phyloP scores from a whole-genome alignment of 2,888 invertebrate genomes.

The Eupithecia subfuscata region DNA sequence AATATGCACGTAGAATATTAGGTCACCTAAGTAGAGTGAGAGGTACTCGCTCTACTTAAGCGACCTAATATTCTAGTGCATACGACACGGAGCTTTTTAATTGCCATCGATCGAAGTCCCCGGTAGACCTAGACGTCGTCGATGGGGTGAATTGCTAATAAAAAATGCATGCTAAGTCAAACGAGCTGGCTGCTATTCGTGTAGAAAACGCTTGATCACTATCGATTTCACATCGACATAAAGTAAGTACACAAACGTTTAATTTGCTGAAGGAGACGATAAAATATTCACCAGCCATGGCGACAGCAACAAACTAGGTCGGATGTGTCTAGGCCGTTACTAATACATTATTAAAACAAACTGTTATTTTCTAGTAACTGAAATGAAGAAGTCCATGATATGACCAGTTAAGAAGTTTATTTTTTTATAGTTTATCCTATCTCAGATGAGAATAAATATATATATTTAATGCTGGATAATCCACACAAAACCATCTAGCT shows the following conservation, averaged over 20 bases:
- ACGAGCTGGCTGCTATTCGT: not conserved
- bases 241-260: not conserved
- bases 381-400: not conserved
- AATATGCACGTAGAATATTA: too few relatives aligned
- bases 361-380: not conserved
- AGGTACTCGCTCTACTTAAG: not conserved
- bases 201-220: not conserved
- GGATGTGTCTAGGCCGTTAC: not conserved
- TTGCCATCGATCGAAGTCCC: not conserved
- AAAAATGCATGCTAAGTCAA: not conserved
- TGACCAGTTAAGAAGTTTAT: not conserved
- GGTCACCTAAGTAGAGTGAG: too few relatives aligned
- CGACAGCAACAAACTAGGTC: not conserved
- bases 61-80: not conserved
- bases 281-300: not conserved
- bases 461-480: too few relatives aligned
- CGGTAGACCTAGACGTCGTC: not conserved
- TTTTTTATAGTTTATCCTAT: not conserved
- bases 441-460: not conserved
- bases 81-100: not conserved
- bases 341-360: not conserved
- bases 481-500: too few relatives aligned
- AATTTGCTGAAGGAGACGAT: not conserved
- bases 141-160: not conserved
- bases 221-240: not conserved